phyloP scores from a whole-genome alignment of 1,140 invertebrate species.

The Pogonomyrmex californicus region DNA sequence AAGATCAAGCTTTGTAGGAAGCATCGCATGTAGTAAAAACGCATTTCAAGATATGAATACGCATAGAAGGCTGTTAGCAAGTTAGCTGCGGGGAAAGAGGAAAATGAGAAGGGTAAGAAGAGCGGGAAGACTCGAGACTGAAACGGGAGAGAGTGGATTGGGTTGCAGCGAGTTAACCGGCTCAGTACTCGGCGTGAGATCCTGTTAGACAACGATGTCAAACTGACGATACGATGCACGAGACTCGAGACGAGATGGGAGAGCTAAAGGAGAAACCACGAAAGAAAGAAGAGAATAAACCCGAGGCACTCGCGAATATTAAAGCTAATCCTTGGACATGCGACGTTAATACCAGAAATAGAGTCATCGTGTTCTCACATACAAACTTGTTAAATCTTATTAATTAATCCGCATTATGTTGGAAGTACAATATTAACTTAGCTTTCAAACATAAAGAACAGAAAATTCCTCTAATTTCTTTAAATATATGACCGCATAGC shows the following conservation, averaged over 20 bases:
- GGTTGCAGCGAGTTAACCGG: slow-evolving; percentile 84
- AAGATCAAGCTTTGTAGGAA: neutral
- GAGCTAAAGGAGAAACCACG: slow-evolving; percentile 7
- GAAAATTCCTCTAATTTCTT: neutral
- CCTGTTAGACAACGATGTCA: slow-evolving; percentile 79
- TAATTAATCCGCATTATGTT: slow-evolving; percentile 26
- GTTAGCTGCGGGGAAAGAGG: slow-evolving; percentile 59
- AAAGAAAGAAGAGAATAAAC: slow-evolving; percentile 9
- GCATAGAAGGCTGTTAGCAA: slow-evolving; percentile 41
- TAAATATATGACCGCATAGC: neutral
- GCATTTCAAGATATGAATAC: neutral
- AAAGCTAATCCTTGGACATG: slow-evolving; percentile 8
- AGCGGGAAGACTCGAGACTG: slow-evolving; percentile 72
- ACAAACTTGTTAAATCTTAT: slow-evolving; percentile 33
- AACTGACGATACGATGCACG: slow-evolving; percentile 51
- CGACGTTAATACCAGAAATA: neutral
- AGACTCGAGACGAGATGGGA: neutral
- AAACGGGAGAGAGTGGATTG: slow-evolving; percentile 80
- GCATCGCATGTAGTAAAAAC: neutral
- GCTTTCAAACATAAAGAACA: neutral
- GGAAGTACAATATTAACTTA: slow-evolving; percentile 4
- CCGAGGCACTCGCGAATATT: slow-evolving; percentile 30
- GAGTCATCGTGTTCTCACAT: neutral
- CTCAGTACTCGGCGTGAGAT: slow-evolving; percentile 84
- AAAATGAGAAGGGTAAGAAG: slow-evolving; percentile 66